phyloP scores from a whole-genome alignment of 2,797 vertebrate species.

The Antennarius maculatus region DNA sequence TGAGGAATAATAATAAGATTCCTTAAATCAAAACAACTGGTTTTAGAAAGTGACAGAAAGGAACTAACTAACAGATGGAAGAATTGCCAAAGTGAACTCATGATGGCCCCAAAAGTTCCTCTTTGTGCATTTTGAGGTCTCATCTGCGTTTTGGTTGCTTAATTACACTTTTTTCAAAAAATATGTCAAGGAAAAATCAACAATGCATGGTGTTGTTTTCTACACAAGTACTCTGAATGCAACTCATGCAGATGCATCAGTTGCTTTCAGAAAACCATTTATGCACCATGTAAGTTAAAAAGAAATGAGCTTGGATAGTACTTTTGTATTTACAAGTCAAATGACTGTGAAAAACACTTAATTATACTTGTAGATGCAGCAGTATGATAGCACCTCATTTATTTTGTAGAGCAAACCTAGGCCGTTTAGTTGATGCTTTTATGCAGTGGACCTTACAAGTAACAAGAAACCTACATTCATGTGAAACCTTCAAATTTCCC shows the following conservation, averaged over 20 bases:
- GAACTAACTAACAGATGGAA: slow-evolving; percentile 22
- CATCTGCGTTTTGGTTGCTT: slow-evolving; percentile 14
- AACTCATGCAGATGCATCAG: too few relatives aligned
- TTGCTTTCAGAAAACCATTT: too few relatives aligned
- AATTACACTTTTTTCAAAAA: slow-evolving; percentile 1
- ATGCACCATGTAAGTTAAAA: slow-evolving; percentile 31
- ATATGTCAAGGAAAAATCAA: slow-evolving; percentile 18
- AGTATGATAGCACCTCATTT: slow-evolving; percentile 56
- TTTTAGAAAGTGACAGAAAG: slow-evolving; percentile 34
- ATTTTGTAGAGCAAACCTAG: slow-evolving; percentile 46
- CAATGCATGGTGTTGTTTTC: not conserved
- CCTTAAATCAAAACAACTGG: slow-evolving; percentile 29
- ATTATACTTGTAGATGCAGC: slow-evolving; percentile 73
- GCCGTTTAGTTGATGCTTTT: slow-evolving; percentile 44
- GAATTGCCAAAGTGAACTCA: slow-evolving; percentile 42
- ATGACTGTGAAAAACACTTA: slow-evolving; percentile 56
- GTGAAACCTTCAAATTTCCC: slow-evolving; percentile 29
- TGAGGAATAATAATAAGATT: slow-evolving; percentile 47
- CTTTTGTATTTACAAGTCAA: slow-evolving; percentile 73
- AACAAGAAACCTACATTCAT: slow-evolving; percentile 31
- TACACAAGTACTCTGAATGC: not conserved
- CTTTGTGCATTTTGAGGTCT: slow-evolving; percentile 29
- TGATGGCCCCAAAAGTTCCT: slow-evolving; percentile 24
- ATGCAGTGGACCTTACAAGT: slow-evolving; percentile 24
- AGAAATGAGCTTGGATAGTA: slow-evolving; percentile 35